Percentiles rank a stretch among this genome's conserved stretches.
phyloP scores from a whole-genome alignment of 2,113 vertebrate genomes.

The Rhinoderma darwinii region DNA sequence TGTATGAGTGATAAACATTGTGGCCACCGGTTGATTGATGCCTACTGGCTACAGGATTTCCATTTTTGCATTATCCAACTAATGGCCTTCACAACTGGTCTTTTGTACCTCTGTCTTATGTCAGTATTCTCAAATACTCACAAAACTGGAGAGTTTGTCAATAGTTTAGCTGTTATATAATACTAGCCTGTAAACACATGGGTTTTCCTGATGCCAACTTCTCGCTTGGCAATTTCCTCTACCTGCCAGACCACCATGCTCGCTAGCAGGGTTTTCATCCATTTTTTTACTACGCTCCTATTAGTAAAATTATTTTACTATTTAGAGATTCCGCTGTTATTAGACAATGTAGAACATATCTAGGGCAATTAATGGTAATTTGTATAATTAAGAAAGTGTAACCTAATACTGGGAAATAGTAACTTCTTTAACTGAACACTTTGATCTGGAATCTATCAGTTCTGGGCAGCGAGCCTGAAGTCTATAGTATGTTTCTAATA shows the following conservation, averaged over 20 bases:
- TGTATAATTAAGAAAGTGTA: background rate
- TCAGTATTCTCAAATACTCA: background rate
- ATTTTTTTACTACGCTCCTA: background rate
- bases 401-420: background rate
- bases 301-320: background rate
- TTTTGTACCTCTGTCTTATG: background rate
- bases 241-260: background rate
- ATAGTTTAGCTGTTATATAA: background rate
- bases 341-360: background rate
- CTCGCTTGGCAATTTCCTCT: background rate
- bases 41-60: too few relatives aligned
- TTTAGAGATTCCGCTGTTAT: background rate
- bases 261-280: background rate
- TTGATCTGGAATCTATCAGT: slow-evolving; percentile 45
- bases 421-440: slow-evolving; percentile 26
- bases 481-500: slow-evolving; percentile 52
- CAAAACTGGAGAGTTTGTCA: background rate
- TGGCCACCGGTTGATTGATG: too few relatives aligned
- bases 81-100: background rate
- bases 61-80: background rate
- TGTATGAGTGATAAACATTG: too few relatives aligned
- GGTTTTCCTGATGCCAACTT: background rate
- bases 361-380: slow-evolving; percentile 27
- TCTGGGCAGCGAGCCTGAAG: slow-evolving; percentile 40
- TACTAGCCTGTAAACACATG: background rate